Evolutionary conservation across 2,797 vertebrate genomes (phyloP).

Genomic region (Okamejei kenojei): DNA sequence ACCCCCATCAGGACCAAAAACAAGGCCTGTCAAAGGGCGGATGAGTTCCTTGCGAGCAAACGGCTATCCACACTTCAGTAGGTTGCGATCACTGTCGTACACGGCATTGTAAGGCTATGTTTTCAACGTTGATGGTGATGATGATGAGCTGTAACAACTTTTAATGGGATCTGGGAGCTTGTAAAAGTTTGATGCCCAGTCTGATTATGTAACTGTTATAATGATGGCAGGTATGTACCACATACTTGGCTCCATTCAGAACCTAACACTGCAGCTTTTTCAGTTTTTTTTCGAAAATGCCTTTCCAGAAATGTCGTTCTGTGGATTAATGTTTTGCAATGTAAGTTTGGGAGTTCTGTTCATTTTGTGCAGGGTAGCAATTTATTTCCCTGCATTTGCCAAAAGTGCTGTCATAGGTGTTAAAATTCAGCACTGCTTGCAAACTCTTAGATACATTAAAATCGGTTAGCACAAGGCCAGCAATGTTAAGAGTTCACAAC

Average conservation of each 20-base stretch:
- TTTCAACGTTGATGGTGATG: too few relatives aligned
- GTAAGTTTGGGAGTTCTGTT: background rate
- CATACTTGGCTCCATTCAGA: background rate
- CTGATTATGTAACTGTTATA: conserved; percentile 4
- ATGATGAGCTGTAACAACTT: background rate
- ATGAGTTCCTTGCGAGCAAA: too few relatives aligned
- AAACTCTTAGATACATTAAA: background rate
- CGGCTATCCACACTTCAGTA: too few relatives aligned
- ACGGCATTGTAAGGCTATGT: too few relatives aligned
- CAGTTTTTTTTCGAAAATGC: background rate
- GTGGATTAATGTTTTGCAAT: background rate
- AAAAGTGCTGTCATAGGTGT: background rate
- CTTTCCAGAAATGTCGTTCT: conserved; percentile 1
- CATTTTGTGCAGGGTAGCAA: background rate
- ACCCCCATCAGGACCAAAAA: too few relatives aligned
- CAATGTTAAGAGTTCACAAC: background rate
- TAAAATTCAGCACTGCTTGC: conserved; percentile 9
- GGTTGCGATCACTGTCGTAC: too few relatives aligned
- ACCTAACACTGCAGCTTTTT: background rate
- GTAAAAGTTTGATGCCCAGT: background rate
- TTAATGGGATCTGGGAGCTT: background rate
- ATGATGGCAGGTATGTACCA: background rate
- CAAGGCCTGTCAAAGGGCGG: too few relatives aligned
- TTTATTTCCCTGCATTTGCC: background rate
- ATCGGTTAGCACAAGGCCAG: conserved; percentile 10